phyloP scores from a whole-genome alignment of 2,797 vertebrate genomes.

The Mormyrops attenuatus region DNA sequence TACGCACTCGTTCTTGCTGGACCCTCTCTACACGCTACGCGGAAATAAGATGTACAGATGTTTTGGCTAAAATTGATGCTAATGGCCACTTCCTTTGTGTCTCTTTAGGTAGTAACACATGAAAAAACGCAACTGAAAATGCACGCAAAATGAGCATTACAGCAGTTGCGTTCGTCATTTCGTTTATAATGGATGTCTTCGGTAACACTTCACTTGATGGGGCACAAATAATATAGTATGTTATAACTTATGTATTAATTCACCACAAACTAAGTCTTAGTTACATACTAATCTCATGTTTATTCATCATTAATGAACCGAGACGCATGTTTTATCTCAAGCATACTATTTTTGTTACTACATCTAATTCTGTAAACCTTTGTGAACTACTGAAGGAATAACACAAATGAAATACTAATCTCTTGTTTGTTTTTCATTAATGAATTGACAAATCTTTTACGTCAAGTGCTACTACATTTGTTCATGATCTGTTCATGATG shows the following conservation, averaged over 20 bases:
- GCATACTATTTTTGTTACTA: neutral
- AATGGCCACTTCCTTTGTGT: neutral
- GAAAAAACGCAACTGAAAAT: neutral
- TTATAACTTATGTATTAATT: neutral
- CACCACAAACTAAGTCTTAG: neutral
- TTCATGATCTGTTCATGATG: neutral
- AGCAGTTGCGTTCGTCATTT: neutral
- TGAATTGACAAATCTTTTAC: neutral
- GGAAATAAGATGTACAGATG: neutral
- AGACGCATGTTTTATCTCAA: neutral
- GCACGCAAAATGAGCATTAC: neutral
- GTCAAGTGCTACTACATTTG: neutral
- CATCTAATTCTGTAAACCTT: neutral
- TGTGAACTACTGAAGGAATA: neutral
- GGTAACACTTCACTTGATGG: neutral
- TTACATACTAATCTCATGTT: neutral
- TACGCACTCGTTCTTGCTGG: too few species aligned
- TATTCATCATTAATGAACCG: neutral
- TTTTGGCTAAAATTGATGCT: neutral
- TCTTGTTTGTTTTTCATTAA: neutral
- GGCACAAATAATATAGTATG: neutral
- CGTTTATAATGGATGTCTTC: neutral
- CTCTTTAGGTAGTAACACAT: neutral
- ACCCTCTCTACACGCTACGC: too few species aligned
- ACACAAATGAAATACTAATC: neutral